Percentiles rank a stretch among this genome's conserved stretches.
Conservation (phyloP, 1,140 invertebrate genomes). For the Trichogramma pretiosum region DNA sequence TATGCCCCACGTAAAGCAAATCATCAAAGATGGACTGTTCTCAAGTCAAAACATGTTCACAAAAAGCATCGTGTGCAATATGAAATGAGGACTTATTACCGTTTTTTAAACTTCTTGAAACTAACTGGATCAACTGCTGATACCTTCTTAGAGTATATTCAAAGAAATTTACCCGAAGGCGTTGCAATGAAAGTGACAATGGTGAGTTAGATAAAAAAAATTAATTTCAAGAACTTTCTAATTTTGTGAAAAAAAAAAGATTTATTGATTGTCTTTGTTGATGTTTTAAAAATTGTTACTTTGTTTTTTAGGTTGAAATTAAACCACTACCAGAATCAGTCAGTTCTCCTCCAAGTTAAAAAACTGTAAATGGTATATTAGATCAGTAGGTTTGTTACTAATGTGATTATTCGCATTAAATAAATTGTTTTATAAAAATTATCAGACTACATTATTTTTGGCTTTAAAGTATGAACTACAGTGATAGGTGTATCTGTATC, state of each 20-base stretch:
- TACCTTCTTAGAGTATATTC: slow-evolving; percentile 92
- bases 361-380: not conserved
- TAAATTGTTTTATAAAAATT: slow-evolving; percentile 20
- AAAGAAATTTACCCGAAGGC: slow-evolving; percentile 95
- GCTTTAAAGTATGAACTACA: slow-evolving; percentile 22
- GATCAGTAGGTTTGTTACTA: slow-evolving; percentile 6
- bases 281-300: too few species aligned
- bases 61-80: slow-evolving; percentile 95
- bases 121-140: slow-evolving; percentile 92
- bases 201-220: slow-evolving; percentile 41
- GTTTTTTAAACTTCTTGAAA: slow-evolving; percentile 70
- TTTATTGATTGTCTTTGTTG: slow-evolving; percentile 8
- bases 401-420: slow-evolving; percentile 5
- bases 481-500: slow-evolving; percentile 22
- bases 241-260: not conserved
- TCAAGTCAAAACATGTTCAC: slow-evolving; percentile 83
- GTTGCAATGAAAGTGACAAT: slow-evolving; percentile 90
- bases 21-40: slow-evolving; percentile 67
- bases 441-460: slow-evolving; percentile 6
- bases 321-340: slow-evolving; percentile 27
- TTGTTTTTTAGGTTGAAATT: slow-evolving; percentile 47
- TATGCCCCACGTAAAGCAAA: slow-evolving; percentile 61
- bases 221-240: too few species aligned
- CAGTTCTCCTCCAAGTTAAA: slow-evolving; percentile 14
- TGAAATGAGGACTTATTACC: slow-evolving; percentile 88